Evolutionary conservation across 2,113 vertebrate genomes (phyloP).

Genomic region (Thalassoma bifasciatum): DNA sequence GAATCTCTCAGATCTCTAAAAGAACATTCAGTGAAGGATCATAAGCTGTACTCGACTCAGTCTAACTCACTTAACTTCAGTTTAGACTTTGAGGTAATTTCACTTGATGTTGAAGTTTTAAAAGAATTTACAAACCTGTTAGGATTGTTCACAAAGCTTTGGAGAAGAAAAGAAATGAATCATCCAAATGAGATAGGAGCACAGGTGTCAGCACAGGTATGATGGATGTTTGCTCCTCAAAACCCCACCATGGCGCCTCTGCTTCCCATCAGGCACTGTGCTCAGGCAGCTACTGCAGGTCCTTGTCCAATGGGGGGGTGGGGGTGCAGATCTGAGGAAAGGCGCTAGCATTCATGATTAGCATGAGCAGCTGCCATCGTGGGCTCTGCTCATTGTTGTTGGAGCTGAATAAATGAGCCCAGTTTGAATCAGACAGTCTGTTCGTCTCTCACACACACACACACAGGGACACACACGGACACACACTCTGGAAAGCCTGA

Average conservation of each 20-base stretch:
- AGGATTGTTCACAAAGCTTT: background rate
- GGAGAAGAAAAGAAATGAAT: background rate
- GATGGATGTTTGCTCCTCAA: background rate
- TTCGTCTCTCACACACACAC: background rate
- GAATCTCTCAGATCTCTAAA: slow-evolving; percentile 35
- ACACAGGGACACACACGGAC: slow-evolving; percentile 1
- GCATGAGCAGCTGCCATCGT: slow-evolving; percentile 45
- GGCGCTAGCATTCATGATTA: slow-evolving; percentile 52
- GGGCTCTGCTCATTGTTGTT: slow-evolving; percentile 40
- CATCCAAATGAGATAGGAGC: background rate
- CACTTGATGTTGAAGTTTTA: too few relatives aligned
- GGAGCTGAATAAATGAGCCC: slow-evolving; percentile 60
- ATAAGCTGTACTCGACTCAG: slow-evolving; percentile 13
- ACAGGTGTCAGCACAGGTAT: background rate
- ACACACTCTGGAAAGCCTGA: too few relatives aligned
- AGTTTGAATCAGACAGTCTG: slow-evolving; percentile 17
- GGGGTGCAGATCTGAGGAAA: too few relatives aligned
- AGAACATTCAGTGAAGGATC: slow-evolving; percentile 11
- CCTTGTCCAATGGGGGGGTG: too few relatives aligned
- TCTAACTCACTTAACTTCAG: background rate
- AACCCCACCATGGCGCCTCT: background rate
- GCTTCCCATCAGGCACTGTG: slow-evolving; percentile 52
- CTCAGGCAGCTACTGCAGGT: slow-evolving; percentile 45
- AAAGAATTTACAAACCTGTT: background rate
- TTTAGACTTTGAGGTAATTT: too few relatives aligned